Conservation (phyloP, 1,140 invertebrate genomes). For the Parasteatoda tepidariorum region DNA sequence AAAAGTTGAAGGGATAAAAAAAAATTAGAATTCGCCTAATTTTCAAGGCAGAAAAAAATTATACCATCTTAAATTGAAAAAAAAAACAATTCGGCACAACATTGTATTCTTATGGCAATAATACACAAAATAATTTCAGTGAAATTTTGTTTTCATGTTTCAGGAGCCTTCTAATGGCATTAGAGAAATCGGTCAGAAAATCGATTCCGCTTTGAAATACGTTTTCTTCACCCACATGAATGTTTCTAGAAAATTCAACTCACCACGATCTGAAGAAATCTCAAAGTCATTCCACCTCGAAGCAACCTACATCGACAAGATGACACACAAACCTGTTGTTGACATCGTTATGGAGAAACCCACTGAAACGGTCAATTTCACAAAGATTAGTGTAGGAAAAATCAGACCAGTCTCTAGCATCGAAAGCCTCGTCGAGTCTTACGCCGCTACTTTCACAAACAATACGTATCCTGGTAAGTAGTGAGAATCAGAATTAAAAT, state of each 20-base stretch:
- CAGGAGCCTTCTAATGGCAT: too few relatives aligned
- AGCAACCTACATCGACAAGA: slow-evolving; percentile 26
- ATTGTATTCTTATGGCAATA: too few relatives aligned
- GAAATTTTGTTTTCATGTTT: too few relatives aligned
- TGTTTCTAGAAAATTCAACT: not conserved
- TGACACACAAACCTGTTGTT: slow-evolving; percentile 33
- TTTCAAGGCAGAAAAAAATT: too few relatives aligned
- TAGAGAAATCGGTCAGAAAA: slow-evolving; percentile 3
- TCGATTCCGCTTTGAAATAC: slow-evolving; percentile 39
- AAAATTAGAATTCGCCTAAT: too few relatives aligned
- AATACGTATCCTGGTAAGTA: slow-evolving; percentile 39
- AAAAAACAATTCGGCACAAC: too few relatives aligned
- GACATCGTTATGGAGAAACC: slow-evolving; percentile 5
- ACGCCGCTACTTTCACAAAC: not conserved
- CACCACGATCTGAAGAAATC: not conserved
- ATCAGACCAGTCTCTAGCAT: slow-evolving; percentile 53
- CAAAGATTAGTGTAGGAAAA: slow-evolving; percentile 12
- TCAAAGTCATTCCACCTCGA: not conserved
- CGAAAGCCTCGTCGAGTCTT: not conserved
- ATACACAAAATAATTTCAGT: too few relatives aligned
- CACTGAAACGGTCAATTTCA: slow-evolving; percentile 17
- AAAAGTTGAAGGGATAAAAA: too few relatives aligned
- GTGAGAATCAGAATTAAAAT: too few relatives aligned
- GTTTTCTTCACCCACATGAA: slow-evolving; percentile 35
- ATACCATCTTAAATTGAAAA: too few relatives aligned